Evolutionary conservation across 2,888 invertebrate genomes (phyloP), one percentile per base, ranked within the genome.

Genomic region (Lycaena phlaeas): DNA sequence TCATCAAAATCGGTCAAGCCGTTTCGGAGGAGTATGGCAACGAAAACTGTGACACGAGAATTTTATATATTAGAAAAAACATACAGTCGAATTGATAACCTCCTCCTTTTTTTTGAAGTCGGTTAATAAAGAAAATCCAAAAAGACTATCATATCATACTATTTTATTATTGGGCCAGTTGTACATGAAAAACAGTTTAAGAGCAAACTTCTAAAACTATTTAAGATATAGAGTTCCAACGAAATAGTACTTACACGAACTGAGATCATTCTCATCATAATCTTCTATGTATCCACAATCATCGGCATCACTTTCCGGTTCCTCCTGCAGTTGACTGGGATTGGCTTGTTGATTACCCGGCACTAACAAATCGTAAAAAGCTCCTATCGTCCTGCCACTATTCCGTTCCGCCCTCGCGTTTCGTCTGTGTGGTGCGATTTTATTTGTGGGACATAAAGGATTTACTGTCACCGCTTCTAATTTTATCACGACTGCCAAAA

Each of bases 271-370:
- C 59, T 84, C 81, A 29, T 82, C 82, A 41, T 84, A 82, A 48
- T 82, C 81, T 12, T 78, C 82, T 43, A 84, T 82, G 41, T 79
- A 77, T 0, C 78, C 79, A 37, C 82, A 84, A 36, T 82, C 82
- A 22, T 68, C 63, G 0, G 65, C 64, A 7, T 73, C 72, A 29
- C 79, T 77, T 26, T 64, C 65, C 43, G 75, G 73, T 22, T 65
- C 53, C 42, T 81, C 81, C 50, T 71, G 65, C 11, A 77, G 57
- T 34, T 62, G 60, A 41, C 60, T 58, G 11, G 56, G 48, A 36
- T 57, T 49, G 2, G 44, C 41, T 14, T 56, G 53, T 7, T 49
- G 44, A 27, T 50, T 51, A 34, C 56, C 59, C 0, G 68, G 71
- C 2, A 51, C 51, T 12, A 81, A 51, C 25, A 81, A 51, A 27